These are phyloP conservation scores for Microplitis demolitor DNA, from an alignment of 1,140 invertebrate species.

Conservation along the genomic window DNA sequence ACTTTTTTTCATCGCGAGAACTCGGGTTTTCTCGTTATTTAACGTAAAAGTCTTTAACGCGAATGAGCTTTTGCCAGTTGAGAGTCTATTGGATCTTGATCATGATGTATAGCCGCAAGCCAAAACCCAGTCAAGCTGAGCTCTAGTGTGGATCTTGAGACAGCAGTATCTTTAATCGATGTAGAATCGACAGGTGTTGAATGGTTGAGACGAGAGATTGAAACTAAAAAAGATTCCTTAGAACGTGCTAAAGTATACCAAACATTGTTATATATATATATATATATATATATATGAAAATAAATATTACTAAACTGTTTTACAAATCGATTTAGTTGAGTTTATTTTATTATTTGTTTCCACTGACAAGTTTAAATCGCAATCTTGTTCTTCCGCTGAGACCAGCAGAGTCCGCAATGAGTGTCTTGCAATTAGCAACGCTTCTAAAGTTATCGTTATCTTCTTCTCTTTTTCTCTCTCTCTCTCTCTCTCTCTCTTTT, in stretches of 20 bases:
- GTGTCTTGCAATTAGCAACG: conserved; percentile 29
- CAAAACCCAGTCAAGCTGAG: background rate
- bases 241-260: conserved; percentile 1
- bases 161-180: conserved; percentile 40
- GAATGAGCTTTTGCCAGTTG: too few species aligned
- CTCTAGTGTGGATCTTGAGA: background rate
- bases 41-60: too few species aligned
- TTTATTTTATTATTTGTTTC: background rate
- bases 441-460: conserved; percentile 13
- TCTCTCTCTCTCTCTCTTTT: background rate
- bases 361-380: conserved; percentile 16
- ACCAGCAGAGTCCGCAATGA: conserved; percentile 10
- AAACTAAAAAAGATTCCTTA: background rate
- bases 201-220: background rate
- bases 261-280: background rate
- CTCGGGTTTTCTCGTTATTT: too few species aligned
- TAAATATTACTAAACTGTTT: background rate
- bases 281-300: background rate
- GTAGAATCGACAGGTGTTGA: conserved; percentile 39
- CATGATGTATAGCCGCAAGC: background rate
- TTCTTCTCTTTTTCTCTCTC: background rate
- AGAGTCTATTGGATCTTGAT: background rate
- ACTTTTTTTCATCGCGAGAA: too few species aligned
- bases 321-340: background rate
- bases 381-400: conserved; percentile 12